These are phyloP conservation scores for Dendrocopos noguchii DNA, from an alignment of 2,113 vertebrate genomes.

Conservation along the genomic window DNA sequence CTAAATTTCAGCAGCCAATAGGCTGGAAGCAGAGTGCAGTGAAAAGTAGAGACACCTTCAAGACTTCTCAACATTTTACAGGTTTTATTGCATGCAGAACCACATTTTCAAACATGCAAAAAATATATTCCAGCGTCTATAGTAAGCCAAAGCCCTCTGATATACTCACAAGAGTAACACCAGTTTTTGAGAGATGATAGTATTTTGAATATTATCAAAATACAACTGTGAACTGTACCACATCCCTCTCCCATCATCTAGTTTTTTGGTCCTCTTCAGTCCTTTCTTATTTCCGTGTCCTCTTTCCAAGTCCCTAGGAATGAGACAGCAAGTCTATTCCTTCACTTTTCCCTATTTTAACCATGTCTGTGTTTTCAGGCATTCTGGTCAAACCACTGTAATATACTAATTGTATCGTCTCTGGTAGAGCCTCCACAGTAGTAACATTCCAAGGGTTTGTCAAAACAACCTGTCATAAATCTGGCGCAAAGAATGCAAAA, in stretches of 20 bases:
- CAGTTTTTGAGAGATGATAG: fast-evolving
- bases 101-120: not conserved
- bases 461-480: not conserved
- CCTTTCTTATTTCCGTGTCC: not conserved
- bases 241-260: not conserved
- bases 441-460: not conserved
- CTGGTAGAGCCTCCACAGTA: not conserved
- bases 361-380: not conserved
- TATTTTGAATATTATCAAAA: not conserved
- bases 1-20: not conserved
- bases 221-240: not conserved
- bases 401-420: not conserved
- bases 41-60: not conserved
- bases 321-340: not conserved
- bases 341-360: not conserved
- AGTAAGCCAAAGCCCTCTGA: not conserved
- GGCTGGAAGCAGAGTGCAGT: not conserved
- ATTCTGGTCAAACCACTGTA: not conserved
- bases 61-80: not conserved
- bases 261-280: not conserved
- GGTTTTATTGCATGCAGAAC: not conserved
- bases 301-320: not conserved
- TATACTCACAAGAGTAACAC: not conserved
- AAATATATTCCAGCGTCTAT: not conserved
- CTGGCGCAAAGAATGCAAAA: not conserved